Evolutionary conservation across 2,797 vertebrate species (phyloP).

Genomic region (Hirundo rustica): DNA sequence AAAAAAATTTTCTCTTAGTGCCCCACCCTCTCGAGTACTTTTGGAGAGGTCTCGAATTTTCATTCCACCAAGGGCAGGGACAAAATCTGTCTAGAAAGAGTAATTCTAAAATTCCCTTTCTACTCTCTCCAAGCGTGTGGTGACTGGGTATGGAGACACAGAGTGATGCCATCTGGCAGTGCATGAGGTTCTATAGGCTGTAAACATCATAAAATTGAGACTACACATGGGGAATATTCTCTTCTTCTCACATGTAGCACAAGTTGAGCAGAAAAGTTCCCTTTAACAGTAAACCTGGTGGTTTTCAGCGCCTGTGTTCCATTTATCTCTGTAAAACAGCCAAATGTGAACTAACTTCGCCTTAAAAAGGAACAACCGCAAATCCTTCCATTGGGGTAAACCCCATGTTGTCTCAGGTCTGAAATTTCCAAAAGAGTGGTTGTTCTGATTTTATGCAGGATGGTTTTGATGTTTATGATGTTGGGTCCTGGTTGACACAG

Average conservation of each 20-base stretch:
- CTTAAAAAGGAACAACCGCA: background rate
- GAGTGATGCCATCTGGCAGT: background rate
- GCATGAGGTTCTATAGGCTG: background rate
- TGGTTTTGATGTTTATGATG: background rate
- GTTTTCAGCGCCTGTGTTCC: background rate
- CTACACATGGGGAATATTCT: background rate
- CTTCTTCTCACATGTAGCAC: background rate
- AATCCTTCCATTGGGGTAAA: background rate
- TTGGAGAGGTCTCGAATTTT: background rate
- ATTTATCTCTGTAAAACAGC: background rate
- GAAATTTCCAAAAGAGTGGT: background rate
- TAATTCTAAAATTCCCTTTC: background rate
- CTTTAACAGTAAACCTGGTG: background rate
- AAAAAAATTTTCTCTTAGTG: background rate
- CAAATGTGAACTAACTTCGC: background rate
- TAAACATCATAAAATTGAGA: background rate
- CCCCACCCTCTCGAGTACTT: background rate
- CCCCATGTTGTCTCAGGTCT: background rate
- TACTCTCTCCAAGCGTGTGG: background rate
- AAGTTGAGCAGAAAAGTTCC: background rate
- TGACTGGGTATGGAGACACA: background rate
- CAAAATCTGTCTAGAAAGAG: background rate
- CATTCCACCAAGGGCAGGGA: background rate
- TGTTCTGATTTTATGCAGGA: background rate
- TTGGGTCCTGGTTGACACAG: rapidly evolving